Base-by-base conservation (phyloP, 1,140 invertebrate genomes). In the Panulirus ornatus region DNA sequence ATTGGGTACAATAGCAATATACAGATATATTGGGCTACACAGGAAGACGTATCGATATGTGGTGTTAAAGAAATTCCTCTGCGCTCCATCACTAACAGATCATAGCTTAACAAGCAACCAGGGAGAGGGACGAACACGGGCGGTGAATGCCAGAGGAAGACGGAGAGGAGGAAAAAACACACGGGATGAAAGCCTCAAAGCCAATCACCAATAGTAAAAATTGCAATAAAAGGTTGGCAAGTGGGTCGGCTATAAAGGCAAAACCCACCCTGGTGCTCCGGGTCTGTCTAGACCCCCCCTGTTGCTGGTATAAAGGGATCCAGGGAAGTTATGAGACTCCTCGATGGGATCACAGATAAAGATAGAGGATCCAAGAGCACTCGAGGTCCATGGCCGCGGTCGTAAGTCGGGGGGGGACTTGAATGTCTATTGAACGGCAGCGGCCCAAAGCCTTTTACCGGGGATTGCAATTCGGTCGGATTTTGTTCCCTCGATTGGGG, bases 311-410 rank as follows among this genome's bases (percentile, higher is more conserved):
- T 19, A 58, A 58, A 22, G 54, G 54, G 19, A 19, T 14, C 14
- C 11, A 22, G 54, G 54, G 14, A 58, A 58, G 54, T 22, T 58
- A 58, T 58, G 54, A 58, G 54, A 22, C 54, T 14, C 14, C 14
- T 19, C 54, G 19, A 58, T 47, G 19, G 54, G 54, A 58, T 58
- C 54, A 58, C n/a, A 73, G 70, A 79, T 34, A 79, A 40, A 79
- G 76, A 79, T 34, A 79, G 76, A 47, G 19, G 40, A 22, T 30
- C 44, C 40, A 79, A 30, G 27, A 79, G 40, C 54, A 58, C 54
- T 58, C 19, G 14, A 58, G 3, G 3, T 58, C 54, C 54, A 58
- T 58, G 54, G 54, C 54, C 54, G 54, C 19, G 54, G 54, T 58
- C 54, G 54, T 58, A 58, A 58, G 54, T 58, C 54, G 54, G 54